Percentiles rank a stretch among this genome's conserved stretches.
phyloP scores from a whole-genome alignment of 1,140 invertebrate genomes.

The Pentalonia nigronervosa region DNA sequence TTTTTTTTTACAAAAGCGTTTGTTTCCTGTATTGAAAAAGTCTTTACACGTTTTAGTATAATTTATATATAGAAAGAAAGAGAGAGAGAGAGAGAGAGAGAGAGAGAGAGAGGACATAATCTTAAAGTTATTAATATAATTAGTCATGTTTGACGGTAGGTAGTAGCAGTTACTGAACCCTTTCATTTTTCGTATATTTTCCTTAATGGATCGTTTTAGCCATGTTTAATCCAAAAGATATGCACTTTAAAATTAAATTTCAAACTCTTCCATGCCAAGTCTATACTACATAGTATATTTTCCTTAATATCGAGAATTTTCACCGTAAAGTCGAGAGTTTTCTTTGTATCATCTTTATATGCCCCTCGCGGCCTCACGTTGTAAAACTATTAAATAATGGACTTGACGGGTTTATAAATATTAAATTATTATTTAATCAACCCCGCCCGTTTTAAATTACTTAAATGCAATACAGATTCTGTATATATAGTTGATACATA shows the following conservation, averaged over 20 bases:
- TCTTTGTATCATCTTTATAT: neutral
- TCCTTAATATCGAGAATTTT: neutral
- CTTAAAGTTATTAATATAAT: constrained; percentile 5
- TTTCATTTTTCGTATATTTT: neutral
- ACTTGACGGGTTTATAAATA: neutral
- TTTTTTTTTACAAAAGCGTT: neutral
- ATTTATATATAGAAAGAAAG: neutral
- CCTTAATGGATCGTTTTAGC: neutral
- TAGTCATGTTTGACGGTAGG: neutral
- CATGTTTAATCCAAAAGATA: neutral
- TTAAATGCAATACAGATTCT: neutral
- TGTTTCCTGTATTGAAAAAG: neutral
- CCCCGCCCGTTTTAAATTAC: neutral
- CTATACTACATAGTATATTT: neutral
- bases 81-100: too few species aligned
- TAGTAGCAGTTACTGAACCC: neutral
- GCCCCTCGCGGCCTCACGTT: neutral
- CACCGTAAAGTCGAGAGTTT: neutral
- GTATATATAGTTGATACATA: neutral
- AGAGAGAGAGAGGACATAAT: neutral
- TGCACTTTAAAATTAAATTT: neutral
- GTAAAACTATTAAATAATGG: neutral
- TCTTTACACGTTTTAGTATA: neutral
- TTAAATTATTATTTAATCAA: neutral
- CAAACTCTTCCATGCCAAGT: neutral